These are phyloP conservation scores for Taeniopygia guttata DNA, from an alignment of 2,797 vertebrate genomes.

Conservation along the genomic window DNA sequence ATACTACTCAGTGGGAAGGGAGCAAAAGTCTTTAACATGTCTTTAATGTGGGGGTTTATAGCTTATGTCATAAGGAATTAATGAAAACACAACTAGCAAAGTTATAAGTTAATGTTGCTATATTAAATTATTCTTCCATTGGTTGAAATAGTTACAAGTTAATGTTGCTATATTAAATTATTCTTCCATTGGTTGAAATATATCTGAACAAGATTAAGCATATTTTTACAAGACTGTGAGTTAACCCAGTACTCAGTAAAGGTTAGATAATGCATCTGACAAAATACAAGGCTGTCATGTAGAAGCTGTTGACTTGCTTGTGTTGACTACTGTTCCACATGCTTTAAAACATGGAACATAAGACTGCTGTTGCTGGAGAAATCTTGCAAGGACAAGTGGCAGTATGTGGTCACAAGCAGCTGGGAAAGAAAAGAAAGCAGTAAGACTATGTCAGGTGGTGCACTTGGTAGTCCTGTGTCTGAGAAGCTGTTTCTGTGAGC, in stretches of 20 bases:
- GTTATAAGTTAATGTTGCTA: background rate
- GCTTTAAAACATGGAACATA: background rate
- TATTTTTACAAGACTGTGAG: background rate
- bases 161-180: too few relatives aligned
- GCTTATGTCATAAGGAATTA: background rate
- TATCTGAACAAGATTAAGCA: background rate
- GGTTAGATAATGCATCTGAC: background rate
- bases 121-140: background rate
- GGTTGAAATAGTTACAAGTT: background rate
- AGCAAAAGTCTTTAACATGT: background rate
- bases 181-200: background rate
- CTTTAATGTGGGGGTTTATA: background rate
- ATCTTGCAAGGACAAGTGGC: background rate
- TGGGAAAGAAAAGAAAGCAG: background rate
- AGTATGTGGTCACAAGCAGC: background rate
- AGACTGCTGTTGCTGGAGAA: background rate
- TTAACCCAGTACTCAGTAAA: background rate
- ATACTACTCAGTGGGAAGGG: background rate
- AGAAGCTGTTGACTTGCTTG: background rate
- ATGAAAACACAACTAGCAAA: background rate
- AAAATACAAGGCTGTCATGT: background rate
- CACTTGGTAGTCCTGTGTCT: background rate
- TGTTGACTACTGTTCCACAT: background rate
- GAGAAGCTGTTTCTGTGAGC: background rate
- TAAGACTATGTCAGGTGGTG: background rate